Conservation (phyloP, 2,113 vertebrate genomes). For the Dasypus novemcinctus region DNA sequence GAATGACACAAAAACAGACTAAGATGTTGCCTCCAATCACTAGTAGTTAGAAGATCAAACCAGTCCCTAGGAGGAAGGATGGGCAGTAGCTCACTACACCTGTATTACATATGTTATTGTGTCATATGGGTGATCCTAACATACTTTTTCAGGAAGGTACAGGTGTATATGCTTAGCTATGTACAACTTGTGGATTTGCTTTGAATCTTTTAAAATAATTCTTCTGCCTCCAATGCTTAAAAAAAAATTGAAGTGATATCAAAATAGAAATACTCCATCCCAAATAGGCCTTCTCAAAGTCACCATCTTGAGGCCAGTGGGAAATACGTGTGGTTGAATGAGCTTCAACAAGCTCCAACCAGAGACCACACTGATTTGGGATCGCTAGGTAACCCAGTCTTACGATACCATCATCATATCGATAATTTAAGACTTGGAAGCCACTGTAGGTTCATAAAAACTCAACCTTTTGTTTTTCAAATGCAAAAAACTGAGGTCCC, state of each 20-base stretch:
- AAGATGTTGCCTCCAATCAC: not conserved
- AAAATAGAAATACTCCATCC: not conserved
- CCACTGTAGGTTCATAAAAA: not conserved
- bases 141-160: not conserved
- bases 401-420: no score
- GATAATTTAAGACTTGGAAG: not conserved
- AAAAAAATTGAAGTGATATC: not conserved
- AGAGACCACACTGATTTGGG: not conserved
- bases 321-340: not conserved
- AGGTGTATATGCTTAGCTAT: not conserved
- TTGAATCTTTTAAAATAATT: not conserved
- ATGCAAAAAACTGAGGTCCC: not conserved
- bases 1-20: not conserved
- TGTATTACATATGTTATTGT: accelerated
- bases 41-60: not conserved
- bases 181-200: not conserved
- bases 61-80: not conserved
- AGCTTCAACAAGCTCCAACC: not conserved
- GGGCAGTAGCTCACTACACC: no score
- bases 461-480: not conserved
- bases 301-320: not conserved
- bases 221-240: not conserved
- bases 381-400: not conserved
- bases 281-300: not conserved
- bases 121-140: accelerated